Evolutionary conservation across 2,113 vertebrate species (phyloP).

Genomic region (Gracilinanus agilis): DNA sequence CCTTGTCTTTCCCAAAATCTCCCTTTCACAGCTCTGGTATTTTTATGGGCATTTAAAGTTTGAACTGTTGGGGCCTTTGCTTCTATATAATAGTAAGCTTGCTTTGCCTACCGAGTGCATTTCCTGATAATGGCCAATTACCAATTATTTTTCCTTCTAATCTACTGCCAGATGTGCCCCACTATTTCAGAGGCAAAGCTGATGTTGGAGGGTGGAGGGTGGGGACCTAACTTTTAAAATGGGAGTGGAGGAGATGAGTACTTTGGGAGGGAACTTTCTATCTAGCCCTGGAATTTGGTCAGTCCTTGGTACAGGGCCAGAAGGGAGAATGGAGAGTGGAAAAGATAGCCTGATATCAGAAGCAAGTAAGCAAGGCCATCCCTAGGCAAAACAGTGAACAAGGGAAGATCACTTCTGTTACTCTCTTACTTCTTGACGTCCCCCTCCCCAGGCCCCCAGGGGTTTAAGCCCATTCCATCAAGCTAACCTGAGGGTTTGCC

Average conservation of each 20-base stretch:
- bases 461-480: not conserved
- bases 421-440: not conserved
- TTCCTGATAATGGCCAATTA: not conserved
- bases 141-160: conserved; percentile 35
- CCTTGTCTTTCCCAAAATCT: too few relatives aligned
- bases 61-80: not conserved
- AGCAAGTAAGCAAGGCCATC: not conserved
- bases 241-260: not conserved
- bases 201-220: not conserved
- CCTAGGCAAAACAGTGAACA: not conserved
- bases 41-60: not conserved
- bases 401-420: not conserved
- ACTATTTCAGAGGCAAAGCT: conserved; percentile 8
- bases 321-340: not conserved
- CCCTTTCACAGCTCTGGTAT: too few relatives aligned
- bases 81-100: not conserved
- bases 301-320: conserved; percentile 20
- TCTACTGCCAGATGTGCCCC: conserved; percentile 14
- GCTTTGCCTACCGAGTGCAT: not conserved
- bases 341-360: not conserved
- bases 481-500: not conserved
- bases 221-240: not conserved
- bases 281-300: not conserved
- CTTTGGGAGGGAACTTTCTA: not conserved
- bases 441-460: not conserved